These are phyloP conservation scores for Oligia strigilis DNA, from an alignment of 2,888 invertebrate species.

Conservation along the genomic window DNA sequence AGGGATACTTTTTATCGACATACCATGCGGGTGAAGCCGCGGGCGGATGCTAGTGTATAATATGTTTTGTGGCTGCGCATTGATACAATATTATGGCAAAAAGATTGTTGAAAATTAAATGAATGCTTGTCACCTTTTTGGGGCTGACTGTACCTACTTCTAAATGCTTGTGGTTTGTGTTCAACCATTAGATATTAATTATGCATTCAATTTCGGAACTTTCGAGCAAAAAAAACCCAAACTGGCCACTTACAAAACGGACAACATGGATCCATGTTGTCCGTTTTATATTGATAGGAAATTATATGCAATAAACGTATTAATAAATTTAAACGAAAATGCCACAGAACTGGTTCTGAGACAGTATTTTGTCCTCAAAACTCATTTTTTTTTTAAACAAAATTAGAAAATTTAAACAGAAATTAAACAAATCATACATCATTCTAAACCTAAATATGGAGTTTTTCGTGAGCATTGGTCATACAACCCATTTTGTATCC, in stretches of 20 bases:
- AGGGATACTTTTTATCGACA: background rate
- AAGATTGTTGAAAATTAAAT: background rate
- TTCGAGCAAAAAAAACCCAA: conserved; percentile 6
- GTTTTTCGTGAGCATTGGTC: no score
- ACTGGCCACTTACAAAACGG: background rate
- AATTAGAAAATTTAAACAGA: no score
- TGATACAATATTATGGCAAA: background rate
- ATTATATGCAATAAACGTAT: background rate
- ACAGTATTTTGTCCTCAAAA: background rate
- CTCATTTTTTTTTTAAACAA: no score
- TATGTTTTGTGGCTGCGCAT: background rate
- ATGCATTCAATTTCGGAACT: background rate
- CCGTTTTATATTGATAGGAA: background rate
- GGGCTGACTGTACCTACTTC: background rate
- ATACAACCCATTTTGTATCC: no score
- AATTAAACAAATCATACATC: no score
- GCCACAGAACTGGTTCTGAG: background rate
- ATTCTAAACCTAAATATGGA: no score
- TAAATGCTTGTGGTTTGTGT: conserved; percentile 26
- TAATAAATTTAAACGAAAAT: background rate
- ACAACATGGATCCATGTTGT: no score
- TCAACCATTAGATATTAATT: conserved; percentile 7
- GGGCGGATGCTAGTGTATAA: background rate
- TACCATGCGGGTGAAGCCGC: background rate
- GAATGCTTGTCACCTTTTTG: background rate